These are phyloP conservation scores for Zaprionus nigranus DNA, from an alignment of 1,140 invertebrate genomes.

Conservation along the genomic window DNA sequence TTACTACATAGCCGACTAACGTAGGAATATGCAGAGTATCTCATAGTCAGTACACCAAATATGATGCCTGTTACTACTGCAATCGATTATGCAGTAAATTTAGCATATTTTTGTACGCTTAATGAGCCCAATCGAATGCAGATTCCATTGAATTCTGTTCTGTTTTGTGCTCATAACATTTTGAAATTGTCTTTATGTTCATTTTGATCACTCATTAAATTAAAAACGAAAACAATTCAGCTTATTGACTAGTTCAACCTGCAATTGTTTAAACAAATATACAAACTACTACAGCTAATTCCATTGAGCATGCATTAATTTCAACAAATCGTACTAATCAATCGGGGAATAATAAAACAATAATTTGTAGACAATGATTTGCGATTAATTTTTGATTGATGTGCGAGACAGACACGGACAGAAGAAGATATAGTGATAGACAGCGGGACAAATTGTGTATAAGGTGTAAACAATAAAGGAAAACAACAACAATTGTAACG, in stretches of 20 bases:
- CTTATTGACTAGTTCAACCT: neutral
- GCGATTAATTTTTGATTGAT: conserved; percentile 15
- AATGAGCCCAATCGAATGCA: neutral
- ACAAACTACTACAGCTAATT: neutral
- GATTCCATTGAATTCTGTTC: neutral
- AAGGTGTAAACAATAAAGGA: conserved; percentile 24
- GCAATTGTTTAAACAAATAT: conserved; percentile 1
- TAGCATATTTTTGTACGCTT: no score
- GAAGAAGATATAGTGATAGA: neutral
- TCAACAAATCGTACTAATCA: neutral
- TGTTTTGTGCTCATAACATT: neutral
- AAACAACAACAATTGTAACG: conserved; percentile 45
- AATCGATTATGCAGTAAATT: neutral
- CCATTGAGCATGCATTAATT: conserved; percentile 6
- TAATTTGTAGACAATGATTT: conserved; percentile 9
- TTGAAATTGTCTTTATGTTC: no score
- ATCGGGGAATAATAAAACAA: neutral
- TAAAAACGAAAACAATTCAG: neutral
- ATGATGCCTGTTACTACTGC: neutral
- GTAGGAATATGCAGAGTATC: neutral
- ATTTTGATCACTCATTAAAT: neutral
- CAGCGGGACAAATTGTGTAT: conserved; percentile 37
- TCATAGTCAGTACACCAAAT: neutral
- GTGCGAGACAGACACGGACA: conserved; percentile 11
- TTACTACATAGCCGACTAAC: neutral